These are phyloP conservation scores for Leuctra nigra DNA, from an alignment of 2,888 invertebrate genomes.

Conservation along the genomic window DNA sequence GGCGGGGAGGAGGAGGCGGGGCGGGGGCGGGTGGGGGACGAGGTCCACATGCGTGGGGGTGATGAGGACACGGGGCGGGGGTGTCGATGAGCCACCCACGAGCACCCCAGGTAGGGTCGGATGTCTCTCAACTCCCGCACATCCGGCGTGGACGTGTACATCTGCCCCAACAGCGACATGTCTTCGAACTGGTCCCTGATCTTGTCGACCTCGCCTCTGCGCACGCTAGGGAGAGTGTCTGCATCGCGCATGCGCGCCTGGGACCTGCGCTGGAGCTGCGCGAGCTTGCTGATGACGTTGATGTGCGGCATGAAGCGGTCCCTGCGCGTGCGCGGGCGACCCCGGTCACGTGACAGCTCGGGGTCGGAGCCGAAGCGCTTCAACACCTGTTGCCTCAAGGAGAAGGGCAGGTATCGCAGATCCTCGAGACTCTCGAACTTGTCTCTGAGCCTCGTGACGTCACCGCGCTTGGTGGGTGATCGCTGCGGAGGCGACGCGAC, in stretches of 20 bases:
- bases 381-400: constrained; percentile 36
- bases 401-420: constrained; percentile 31
- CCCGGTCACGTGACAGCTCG: constrained; percentile 57
- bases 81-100: constrained; percentile 75
- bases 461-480: constrained; percentile 60
- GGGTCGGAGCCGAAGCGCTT: constrained; percentile 72
- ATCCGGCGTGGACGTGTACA: constrained; percentile 75
- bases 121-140: constrained; percentile 69
- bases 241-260: constrained; percentile 22
- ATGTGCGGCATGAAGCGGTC: constrained; percentile 82
- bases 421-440: constrained; percentile 67
- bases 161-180: constrained; percentile 63
- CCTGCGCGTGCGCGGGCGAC: constrained; percentile 44
- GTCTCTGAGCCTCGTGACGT: constrained; percentile 68
- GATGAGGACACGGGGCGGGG: too few species aligned
- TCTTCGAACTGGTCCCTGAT: constrained; percentile 65
- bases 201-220: constrained; percentile 63
- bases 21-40: constrained; percentile 40
- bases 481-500: constrained; percentile 47
- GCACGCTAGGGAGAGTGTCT: constrained; percentile 36
- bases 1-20: constrained; percentile 44
- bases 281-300: constrained; percentile 83
- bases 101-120: constrained; percentile 67
- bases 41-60: constrained; percentile 57
- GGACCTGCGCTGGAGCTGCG: constrained; percentile 49